Conservation (phyloP, 2,888 invertebrate genomes). For the Epirrhoe alternata region DNA sequence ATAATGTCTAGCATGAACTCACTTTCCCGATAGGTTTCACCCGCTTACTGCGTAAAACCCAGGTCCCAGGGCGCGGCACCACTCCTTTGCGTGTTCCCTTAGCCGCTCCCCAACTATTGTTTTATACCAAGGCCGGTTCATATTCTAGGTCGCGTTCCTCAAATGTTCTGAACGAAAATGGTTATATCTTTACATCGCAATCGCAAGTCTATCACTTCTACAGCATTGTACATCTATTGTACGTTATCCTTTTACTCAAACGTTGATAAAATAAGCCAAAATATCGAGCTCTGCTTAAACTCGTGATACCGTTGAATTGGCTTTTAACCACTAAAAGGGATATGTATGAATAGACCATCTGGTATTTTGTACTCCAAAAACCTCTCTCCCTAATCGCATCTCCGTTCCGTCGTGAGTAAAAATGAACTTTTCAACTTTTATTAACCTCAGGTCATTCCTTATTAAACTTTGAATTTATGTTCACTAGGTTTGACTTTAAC, state of each 20-base stretch:
- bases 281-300: too few species aligned
- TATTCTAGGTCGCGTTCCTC: conserved; percentile 12
- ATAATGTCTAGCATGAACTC: too few species aligned
- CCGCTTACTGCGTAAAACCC: neutral
- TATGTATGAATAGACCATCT: too few species aligned
- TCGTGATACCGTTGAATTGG: too few species aligned
- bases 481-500: neutral
- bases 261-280: too few species aligned
- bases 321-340: too few species aligned
- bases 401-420: too few species aligned
- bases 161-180: conserved; percentile 1
- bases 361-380: too few species aligned
- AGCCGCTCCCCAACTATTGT: conserved; percentile 31
- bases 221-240: too few species aligned
- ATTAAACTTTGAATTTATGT: conserved; percentile 4
- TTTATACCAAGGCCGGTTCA: conserved; percentile 10
- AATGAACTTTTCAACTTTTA: neutral
- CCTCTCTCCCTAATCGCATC: too few species aligned
- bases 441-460: neutral
- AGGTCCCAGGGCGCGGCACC: conserved; percentile 19
- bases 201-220: too few species aligned
- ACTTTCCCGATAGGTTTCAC: neutral
- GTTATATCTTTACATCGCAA: neutral
- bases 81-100: conserved; percentile 27
- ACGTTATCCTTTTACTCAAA: too few species aligned